Percentiles rank a stretch among this genome's conserved stretches.
These are phyloP conservation scores for Carapus acus DNA, from an alignment of 2,797 vertebrate species.

Conservation along the genomic window DNA sequence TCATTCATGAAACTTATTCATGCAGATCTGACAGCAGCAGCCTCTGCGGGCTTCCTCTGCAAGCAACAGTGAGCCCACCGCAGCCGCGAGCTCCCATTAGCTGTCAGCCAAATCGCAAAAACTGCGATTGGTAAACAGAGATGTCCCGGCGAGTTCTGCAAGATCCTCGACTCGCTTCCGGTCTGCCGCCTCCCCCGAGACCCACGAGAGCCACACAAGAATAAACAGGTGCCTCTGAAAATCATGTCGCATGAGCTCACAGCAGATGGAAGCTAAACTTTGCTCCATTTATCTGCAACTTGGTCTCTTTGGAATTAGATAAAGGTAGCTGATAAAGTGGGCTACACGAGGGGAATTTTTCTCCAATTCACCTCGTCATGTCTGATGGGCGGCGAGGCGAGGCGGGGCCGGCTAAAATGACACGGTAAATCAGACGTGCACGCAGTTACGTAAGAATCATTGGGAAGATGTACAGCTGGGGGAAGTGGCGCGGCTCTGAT, in stretches of 20 bases:
- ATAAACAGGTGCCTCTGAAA: conserved; percentile 47
- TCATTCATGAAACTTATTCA: conserved; percentile 50
- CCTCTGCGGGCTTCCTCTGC: conserved; percentile 47
- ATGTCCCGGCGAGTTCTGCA: conserved; percentile 48
- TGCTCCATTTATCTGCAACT: conserved; percentile 63
- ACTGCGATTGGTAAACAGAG: conserved; percentile 57
- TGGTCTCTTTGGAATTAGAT: conserved; percentile 59
- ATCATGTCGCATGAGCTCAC: conserved; percentile 24
- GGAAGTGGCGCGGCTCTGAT: conserved; percentile 47
- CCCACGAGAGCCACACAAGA: conserved; percentile 43
- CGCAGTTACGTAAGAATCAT: conserved; percentile 42
- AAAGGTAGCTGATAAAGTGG: conserved; percentile 47
- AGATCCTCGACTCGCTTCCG: conserved; percentile 46
- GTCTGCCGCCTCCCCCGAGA: conserved; percentile 42
- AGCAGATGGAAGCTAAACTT: conserved; percentile 64
- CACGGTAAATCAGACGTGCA: conserved; percentile 57
- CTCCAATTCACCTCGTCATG: conserved; percentile 49
- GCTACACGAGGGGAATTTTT: conserved; percentile 52
- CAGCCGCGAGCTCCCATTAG: conserved; percentile 38
- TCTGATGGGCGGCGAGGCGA: conserved; percentile 59
- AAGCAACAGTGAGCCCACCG: conserved; percentile 38
- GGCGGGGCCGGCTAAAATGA: conserved; percentile 48
- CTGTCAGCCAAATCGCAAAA: conserved; percentile 56
- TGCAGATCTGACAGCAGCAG: conserved; percentile 58
- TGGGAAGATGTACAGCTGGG: conserved; percentile 43